Percentiles rank a stretch among this genome's conserved stretches.
phyloP scores from a whole-genome alignment of 2,797 vertebrate genomes.

The Girardinus metallicus region DNA sequence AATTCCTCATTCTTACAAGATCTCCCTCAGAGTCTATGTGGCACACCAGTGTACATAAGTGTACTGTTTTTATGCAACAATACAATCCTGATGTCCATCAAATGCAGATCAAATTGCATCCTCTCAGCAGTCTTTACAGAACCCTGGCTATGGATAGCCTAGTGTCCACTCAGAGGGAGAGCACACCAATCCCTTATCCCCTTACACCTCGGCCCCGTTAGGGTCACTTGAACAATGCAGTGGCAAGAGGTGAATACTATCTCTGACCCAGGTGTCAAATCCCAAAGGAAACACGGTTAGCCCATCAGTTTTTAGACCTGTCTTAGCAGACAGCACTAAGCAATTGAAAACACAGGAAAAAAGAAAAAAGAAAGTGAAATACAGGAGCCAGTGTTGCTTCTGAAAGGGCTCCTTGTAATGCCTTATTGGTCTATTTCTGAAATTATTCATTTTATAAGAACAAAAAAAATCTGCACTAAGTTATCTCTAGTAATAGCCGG shows the following conservation, averaged over 20 bases:
- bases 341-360: neutral
- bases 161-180: slow-evolving; percentile 78
- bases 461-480: slow-evolving; percentile 51
- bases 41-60: slow-evolving; percentile 1
- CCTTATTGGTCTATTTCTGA: slow-evolving; percentile 18
- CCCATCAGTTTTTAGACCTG: neutral
- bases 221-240: slow-evolving; percentile 77
- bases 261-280: slow-evolving; percentile 74
- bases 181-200: slow-evolving; percentile 77
- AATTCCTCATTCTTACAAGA: slow-evolving; percentile 5
- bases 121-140: slow-evolving; percentile 70
- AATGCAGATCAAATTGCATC: slow-evolving; percentile 77
- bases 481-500: slow-evolving; percentile 48
- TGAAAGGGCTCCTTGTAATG: slow-evolving; percentile 14
- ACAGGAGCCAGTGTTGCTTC: neutral
- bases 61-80: slow-evolving; percentile 40
- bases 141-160: slow-evolving; percentile 71
- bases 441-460: slow-evolving; percentile 16
- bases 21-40: neutral
- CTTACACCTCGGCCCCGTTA: slow-evolving; percentile 72
- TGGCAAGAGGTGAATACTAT: slow-evolving; percentile 71
- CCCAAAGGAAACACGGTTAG: slow-evolving; percentile 67
- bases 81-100: slow-evolving; percentile 69
- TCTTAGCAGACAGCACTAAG: slow-evolving; percentile 3
- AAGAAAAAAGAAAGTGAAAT: slow-evolving; percentile 18